phyloP scores from a whole-genome alignment of 2,113 vertebrate genomes.

The Bos javanicus region DNA sequence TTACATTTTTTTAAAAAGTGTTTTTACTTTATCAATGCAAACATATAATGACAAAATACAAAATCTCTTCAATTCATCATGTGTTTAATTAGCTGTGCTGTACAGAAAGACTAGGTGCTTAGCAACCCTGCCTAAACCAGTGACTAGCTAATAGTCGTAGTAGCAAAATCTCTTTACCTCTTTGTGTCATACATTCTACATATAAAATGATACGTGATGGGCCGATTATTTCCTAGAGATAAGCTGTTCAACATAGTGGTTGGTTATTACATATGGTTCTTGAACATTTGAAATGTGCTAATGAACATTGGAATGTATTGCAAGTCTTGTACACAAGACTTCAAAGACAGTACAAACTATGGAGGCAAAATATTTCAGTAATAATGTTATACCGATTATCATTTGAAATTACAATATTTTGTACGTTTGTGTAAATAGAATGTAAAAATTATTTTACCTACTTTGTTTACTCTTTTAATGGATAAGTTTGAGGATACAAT shows the following conservation, averaged over 20 bases:
- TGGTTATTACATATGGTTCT: not conserved
- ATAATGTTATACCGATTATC: not conserved
- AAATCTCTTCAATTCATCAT: not conserved
- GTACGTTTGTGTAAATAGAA: not conserved
- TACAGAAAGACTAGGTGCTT: not conserved
- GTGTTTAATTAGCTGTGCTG: not conserved
- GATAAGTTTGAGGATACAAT: not conserved
- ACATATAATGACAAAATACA: not conserved
- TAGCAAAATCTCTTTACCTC: not conserved
- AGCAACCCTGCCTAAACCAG: not conserved
- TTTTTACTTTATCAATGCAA: not conserved
- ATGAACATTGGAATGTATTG: not conserved
- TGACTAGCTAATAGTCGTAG: not conserved
- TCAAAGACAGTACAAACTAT: not conserved
- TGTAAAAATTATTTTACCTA: not conserved
- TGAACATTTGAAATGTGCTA: not conserved
- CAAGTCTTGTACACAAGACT: not conserved
- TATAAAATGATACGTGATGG: not conserved
- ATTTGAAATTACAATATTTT: not conserved
- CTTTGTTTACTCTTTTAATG: not conserved
- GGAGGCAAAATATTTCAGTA: not conserved
- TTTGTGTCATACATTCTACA: not conserved
- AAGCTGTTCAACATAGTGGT: not conserved
- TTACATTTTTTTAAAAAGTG: not conserved
- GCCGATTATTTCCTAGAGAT: not conserved